Base-by-base conservation (phyloP, 1,140 invertebrate genomes). In the Drosophila pachea region DNA sequence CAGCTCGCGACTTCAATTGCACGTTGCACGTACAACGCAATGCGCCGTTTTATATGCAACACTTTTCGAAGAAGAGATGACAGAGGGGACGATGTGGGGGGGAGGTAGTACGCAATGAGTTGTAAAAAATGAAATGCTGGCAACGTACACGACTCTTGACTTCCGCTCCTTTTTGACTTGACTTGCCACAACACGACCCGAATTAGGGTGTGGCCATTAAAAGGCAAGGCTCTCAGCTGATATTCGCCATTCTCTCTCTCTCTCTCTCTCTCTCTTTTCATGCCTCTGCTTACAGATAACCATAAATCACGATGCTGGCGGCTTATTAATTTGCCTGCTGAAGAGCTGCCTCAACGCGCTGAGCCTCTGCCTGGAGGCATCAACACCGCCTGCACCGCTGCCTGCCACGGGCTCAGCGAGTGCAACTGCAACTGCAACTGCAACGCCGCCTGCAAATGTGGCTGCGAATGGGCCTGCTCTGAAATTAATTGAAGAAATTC, bases 401-500 rank as follows among this genome's bases (percentile, higher is more conserved):
- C 43, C 43, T 7, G n/a, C n/a, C n/a, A n/a, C n/a, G n/a, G n/a
- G n/a, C n/a, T n/a, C n/a, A n/a, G 43, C 43, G 16, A 7, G 14
- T 22, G 64, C 61, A 33, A 38, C 63, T 11, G 49, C 54, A 47
- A 29, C 49, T n/a, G 11, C 36, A 38, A 38, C 50, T 16, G 50
- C 40, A 11, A 42, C 69, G 14, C n/a, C n/a, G n/a, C n/a, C n/a
- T n/a, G n/a, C n/a, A n/a, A n/a, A n/a, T n/a, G n/a, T n/a, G n/a
- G n/a, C n/a, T n/a, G 12, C 68, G 32, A 65, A 68, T 40, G 50
- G 65, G 40, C 61, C 73, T 38, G 76, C 71, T 47, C 71, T 89
- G 52, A 88, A 88, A 87, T 84, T 86, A 87, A 92, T 94, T 43
- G 95, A 97, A 88, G 96, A 97, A 87, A 90, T 96, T 62, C 90